These are phyloP conservation scores for Rotaria sp. DNA, from an alignment of 2,888 invertebrate species.

Conservation along the genomic window DNA sequence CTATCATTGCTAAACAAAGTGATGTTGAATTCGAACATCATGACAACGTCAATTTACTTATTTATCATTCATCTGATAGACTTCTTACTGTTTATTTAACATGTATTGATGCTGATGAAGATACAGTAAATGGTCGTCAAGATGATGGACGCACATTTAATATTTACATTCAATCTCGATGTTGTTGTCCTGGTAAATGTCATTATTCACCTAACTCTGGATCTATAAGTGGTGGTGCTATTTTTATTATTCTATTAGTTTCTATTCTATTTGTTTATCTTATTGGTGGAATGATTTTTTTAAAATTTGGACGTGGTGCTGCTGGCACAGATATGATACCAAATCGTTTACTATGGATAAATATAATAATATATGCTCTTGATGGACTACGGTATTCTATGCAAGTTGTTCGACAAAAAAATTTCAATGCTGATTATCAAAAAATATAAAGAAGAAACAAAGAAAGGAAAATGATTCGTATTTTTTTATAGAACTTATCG, in stretches of 20 bases:
- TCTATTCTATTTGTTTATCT: background rate
- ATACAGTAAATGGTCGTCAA: background rate
- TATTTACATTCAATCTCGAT: background rate
- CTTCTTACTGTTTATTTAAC: background rate
- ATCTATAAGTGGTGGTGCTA: background rate
- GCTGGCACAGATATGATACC: background rate
- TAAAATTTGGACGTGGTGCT: background rate
- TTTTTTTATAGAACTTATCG: background rate
- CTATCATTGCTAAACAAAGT: background rate
- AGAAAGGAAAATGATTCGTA: background rate
- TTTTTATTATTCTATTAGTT: slow-evolving; percentile 1
- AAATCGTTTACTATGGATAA: background rate
- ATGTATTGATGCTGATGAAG: background rate
- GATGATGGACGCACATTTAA: background rate
- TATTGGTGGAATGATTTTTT: background rate
- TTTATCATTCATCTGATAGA: background rate
- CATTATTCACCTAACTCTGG: background rate
- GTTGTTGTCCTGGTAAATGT: slow-evolving; percentile 17
- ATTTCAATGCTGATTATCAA: background rate
- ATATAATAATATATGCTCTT: background rate
- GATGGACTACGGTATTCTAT: background rate
- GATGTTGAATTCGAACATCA: background rate
- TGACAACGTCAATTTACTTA: background rate
- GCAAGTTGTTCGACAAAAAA: background rate
- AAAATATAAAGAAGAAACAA: background rate